Evolutionary conservation across 2,888 invertebrate species (phyloP), one percentile per base, ranked within the genome.

Genomic region (Drosophila putrida): DNA sequence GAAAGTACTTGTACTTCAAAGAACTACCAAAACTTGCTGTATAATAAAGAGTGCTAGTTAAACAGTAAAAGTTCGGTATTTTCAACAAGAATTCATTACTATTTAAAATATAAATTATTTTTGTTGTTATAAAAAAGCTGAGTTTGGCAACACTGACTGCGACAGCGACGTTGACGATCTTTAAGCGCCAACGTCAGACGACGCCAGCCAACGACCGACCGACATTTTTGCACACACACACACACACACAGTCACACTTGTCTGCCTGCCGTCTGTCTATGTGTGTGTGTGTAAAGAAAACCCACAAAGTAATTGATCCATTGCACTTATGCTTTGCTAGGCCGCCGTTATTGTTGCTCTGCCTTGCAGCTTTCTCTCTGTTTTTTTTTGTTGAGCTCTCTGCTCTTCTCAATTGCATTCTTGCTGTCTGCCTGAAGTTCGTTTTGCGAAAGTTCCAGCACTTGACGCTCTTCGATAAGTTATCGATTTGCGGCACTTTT

Each of bases 221-320:
- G 86, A 83, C 75, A 80, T 85, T 78, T 86, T 83, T 69, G 78
- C 82, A 66, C 27, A 61, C 41, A 39, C 43, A 58, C 25, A 64
- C 43, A 44, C 31, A 44, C 33, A 55, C 38, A 58, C 55, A 53
- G 10, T 31, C 46, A 49, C 67, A 59, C 76, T 70, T 65, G 79
- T 68, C 63, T 63, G 64, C 63, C 35, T n/a, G 61, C 44, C 46
- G 61, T 66, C 59, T 72, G 57, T 70, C 31, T 44, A 46, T 49
- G 31, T 35, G 31, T 63, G 58, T 65, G 35, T 67, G 49, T 60
- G 59, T 58, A 41, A 71, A 71, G 79, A 79, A 75, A 80, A 77
- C 82, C 75, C 82, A 82, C 82, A 81, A 88, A 87, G 79, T 90
- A 90, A 88, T 82, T 89, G 90, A 89, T 88, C 90, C 88, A 88